phyloP scores from a whole-genome alignment of 2,888 invertebrate species.

The Phania funesta region DNA sequence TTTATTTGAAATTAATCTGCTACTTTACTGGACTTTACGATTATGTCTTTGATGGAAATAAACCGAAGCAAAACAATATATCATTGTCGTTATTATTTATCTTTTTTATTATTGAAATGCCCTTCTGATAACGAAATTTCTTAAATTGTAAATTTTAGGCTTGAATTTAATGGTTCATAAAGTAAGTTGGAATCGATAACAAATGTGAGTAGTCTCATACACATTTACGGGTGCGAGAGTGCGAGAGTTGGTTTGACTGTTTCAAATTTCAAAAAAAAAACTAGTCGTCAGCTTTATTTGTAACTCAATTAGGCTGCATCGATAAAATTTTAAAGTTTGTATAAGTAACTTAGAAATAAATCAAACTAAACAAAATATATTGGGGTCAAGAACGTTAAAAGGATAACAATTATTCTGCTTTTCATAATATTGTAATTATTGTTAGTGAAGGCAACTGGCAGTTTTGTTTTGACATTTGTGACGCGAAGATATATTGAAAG shows the following conservation, averaged over 20 bases:
- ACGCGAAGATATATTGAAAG: no score
- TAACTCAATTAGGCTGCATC: not conserved
- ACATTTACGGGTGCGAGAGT: not conserved
- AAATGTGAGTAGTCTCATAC: not conserved
- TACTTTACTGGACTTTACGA: constrained; percentile 38
- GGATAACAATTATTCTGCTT: not conserved
- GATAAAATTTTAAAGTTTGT: not conserved
- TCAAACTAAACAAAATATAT: not conserved
- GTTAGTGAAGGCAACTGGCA: no score
- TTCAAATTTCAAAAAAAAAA: not conserved
- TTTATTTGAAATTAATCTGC: constrained; percentile 41
- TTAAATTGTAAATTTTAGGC: constrained; percentile 61
- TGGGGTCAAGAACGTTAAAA: not conserved
- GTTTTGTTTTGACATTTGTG: no score
- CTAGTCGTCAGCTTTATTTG: constrained; percentile 1
- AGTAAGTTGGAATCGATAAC: constrained; percentile 39
- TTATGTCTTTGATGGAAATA: not conserved
- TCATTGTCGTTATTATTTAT: constrained; percentile 18
- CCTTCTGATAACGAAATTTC: constrained; percentile 62
- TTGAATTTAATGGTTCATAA: constrained; percentile 58
- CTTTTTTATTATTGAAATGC: constrained; percentile 35
- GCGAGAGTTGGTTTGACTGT: not conserved
- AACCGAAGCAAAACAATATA: not conserved
- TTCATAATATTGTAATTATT: not conserved
- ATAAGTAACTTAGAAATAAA: not conserved